Evolutionary conservation across 2,797 vertebrate species (phyloP).

Genomic region (Acipenser oxyrinchus): DNA sequence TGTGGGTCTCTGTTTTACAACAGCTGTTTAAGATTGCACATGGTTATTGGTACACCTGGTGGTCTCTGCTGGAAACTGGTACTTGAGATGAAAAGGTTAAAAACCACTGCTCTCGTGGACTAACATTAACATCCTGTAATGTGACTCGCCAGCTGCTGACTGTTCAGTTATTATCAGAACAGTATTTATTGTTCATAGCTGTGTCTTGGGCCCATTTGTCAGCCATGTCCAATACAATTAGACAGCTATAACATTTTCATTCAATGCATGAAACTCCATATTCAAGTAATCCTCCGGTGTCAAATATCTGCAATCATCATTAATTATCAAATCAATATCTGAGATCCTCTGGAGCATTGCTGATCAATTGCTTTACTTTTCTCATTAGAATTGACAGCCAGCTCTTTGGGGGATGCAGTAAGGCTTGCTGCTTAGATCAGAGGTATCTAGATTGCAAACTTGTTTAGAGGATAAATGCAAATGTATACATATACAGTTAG

Average conservation of each 20-base stretch:
- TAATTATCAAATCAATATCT: conserved; percentile 45
- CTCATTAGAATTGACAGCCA: conserved; percentile 41
- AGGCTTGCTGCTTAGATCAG: conserved; percentile 22
- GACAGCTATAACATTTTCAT: conserved; percentile 28
- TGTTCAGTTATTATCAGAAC: background rate
- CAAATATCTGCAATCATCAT: conserved; percentile 33
- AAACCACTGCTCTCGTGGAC: too few species aligned
- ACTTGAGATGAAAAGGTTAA: too few species aligned
- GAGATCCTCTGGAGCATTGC: conserved; percentile 24
- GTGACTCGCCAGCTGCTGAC: background rate
- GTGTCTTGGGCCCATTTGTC: background rate
- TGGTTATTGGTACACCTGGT: too few species aligned
- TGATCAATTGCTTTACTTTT: conserved; percentile 42
- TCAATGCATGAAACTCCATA: conserved; percentile 32
- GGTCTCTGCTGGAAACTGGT: too few species aligned
- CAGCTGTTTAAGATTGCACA: too few species aligned
- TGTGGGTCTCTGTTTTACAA: too few species aligned
- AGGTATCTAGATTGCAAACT: conserved; percentile 9
- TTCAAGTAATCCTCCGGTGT: conserved; percentile 28
- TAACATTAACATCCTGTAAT: background rate
- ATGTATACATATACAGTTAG: too few species aligned
- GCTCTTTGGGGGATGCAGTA: conserved; percentile 37
- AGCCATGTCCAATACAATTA: background rate
- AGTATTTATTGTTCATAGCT: background rate
- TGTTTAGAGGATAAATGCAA: background rate